Evolutionary conservation across 2,113 vertebrate genomes (phyloP).

Genomic region (Nycticebus coucang): DNA sequence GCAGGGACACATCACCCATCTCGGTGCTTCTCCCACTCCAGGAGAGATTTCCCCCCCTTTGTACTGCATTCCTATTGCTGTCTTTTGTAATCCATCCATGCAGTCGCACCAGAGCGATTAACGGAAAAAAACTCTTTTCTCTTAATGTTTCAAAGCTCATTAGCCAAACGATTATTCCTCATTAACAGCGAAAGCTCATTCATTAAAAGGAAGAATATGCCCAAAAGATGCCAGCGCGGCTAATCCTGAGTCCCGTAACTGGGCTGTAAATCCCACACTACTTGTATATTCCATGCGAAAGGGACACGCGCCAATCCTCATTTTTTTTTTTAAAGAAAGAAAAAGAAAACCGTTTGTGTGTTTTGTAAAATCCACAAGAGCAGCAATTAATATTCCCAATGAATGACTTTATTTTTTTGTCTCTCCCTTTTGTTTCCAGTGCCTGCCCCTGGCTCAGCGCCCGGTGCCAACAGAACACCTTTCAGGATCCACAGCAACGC

Average conservation of each 20-base stretch:
- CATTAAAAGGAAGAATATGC: constrained; percentile 90
- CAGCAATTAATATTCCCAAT: constrained; percentile 91
- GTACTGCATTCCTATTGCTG: constrained; percentile 85
- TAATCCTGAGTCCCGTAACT: constrained; percentile 86
- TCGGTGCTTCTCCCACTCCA: constrained; percentile 85
- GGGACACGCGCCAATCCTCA: constrained; percentile 84
- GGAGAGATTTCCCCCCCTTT: constrained; percentile 83
- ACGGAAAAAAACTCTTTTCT: constrained; percentile 88
- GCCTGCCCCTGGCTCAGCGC: constrained; percentile 93
- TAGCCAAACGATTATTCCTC: constrained; percentile 96
- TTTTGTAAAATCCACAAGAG: constrained; percentile 91
- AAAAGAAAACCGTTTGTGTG: constrained; percentile 83
- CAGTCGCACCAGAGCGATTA: constrained; percentile 95
- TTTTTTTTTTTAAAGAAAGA: constrained; percentile 35
- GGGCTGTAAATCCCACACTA: constrained; percentile 88
- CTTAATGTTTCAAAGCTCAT: constrained; percentile 97
- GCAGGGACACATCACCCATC: constrained; percentile 85
- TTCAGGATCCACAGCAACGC: constrained; percentile 87
- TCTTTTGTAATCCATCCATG: constrained; percentile 99
- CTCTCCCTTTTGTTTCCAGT: constrained; percentile 90
- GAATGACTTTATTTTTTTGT: constrained; percentile 87
- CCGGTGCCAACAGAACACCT: constrained; percentile 92
- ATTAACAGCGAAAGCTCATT: constrained; percentile 88
- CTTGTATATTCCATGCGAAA: constrained; percentile 86
- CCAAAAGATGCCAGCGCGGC: constrained; percentile 93